These are phyloP conservation scores for Prunella strophiata DNA, from an alignment of 2,797 vertebrate species.

Conservation along the genomic window DNA sequence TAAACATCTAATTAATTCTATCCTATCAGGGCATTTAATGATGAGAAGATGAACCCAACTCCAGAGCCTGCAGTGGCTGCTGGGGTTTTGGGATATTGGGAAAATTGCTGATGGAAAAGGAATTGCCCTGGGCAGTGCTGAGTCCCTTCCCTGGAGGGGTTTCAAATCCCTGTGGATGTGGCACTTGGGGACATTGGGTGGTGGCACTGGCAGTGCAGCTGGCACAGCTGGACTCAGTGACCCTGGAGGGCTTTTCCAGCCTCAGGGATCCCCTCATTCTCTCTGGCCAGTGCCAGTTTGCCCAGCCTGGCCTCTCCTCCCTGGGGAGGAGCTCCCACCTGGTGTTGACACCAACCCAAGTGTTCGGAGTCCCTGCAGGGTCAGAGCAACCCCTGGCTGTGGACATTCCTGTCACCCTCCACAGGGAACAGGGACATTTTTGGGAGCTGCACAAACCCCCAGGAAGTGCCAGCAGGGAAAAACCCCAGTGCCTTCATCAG, in stretches of 20 bases:
- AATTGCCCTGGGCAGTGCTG: too few relatives aligned
- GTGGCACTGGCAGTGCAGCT: not conserved
- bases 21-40: too few relatives aligned
- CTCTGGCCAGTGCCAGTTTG: not conserved
- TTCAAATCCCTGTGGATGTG: too few relatives aligned
- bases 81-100: too few relatives aligned
- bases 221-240: not conserved
- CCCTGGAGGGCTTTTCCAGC: not conserved
- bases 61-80: too few relatives aligned
- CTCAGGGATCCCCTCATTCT: not conserved
- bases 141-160: too few relatives aligned
- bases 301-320: not conserved
- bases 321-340: not conserved
- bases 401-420: not conserved
- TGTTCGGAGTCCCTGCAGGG: not conserved
- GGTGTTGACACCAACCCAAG: too few relatives aligned
- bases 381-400: not conserved
- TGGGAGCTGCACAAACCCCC: not conserved
- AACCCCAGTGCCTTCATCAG: not conserved
- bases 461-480: not conserved
- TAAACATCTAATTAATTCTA: too few relatives aligned
- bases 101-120: too few relatives aligned
- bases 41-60: too few relatives aligned
- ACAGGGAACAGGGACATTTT: not conserved
- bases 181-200: not conserved